These are phyloP conservation scores for Gyrodactylus bullatarudis DNA, from an alignment of 1,140 invertebrate species.

Conservation along the genomic window DNA sequence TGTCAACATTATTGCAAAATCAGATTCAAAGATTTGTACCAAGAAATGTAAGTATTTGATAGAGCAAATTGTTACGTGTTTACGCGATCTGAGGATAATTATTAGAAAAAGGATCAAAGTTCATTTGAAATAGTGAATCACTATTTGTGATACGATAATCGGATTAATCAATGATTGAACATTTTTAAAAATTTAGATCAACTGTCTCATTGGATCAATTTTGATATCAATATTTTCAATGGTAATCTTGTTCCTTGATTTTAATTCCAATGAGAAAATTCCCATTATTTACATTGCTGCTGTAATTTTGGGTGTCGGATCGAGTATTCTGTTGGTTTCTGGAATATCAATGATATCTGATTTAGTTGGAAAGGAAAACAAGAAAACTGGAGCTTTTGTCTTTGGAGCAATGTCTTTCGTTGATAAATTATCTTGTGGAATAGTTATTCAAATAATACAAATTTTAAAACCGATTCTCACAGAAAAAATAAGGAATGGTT, in stretches of 20 bases:
- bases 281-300: neutral
- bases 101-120: too few relatives aligned
- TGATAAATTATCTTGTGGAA: slow-evolving; percentile 55
- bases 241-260: slow-evolving; percentile 35
- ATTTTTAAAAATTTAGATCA: neutral
- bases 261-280: slow-evolving; percentile 12
- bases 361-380: slow-evolving; percentile 43
- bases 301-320: slow-evolving; percentile 37
- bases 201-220: neutral
- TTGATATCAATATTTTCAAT: slow-evolving; percentile 16
- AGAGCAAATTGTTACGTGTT: too few relatives aligned
- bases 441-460: slow-evolving; percentile 48
- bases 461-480: slow-evolving; percentile 18
- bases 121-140: too few relatives aligned
- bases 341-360: slow-evolving; percentile 56
- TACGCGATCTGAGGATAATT: too few relatives aligned
- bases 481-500: neutral
- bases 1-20: slow-evolving; percentile 25
- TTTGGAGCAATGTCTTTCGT: slow-evolving; percentile 82
- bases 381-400: slow-evolving; percentile 55
- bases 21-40: neutral
- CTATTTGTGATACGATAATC: too few relatives aligned
- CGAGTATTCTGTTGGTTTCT: slow-evolving; percentile 50
- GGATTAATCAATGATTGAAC: too few relatives aligned
- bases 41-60: neutral